phyloP scores from a whole-genome alignment of 2,113 vertebrate genomes.

The Campylomormyrus tamandua region DNA sequence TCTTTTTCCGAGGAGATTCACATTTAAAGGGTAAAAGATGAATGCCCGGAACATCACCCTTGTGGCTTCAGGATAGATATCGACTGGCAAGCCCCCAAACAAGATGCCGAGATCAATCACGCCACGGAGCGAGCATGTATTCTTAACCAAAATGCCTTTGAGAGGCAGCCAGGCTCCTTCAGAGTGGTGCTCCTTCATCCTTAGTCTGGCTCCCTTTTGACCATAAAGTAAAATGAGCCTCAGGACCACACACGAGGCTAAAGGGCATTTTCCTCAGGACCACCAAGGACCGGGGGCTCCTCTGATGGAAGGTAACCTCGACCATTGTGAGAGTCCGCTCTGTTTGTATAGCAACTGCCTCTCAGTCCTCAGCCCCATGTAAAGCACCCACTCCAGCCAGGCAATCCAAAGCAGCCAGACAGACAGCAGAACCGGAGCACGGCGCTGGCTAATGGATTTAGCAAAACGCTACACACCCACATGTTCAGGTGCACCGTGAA shows the following conservation, averaged over 20 bases:
- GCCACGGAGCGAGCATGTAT: neutral
- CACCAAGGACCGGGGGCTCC: constrained; percentile 1
- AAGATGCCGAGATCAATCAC: neutral
- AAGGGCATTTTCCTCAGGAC: constrained; percentile 12
- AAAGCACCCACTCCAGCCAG: neutral
- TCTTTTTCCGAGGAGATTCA: neutral
- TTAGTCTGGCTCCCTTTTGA: neutral
- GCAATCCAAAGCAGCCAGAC: constrained; percentile 3
- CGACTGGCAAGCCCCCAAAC: neutral
- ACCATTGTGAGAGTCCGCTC: constrained; percentile 6
- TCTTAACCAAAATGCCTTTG: neutral
- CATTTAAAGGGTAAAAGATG: neutral
- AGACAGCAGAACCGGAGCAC: neutral
- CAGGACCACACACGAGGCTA: neutral
- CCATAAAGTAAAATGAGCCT: neutral
- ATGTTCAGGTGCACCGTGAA: neutral
- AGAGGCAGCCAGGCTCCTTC: neutral
- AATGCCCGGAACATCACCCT: neutral
- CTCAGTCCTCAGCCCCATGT: neutral
- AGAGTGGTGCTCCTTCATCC: neutral
- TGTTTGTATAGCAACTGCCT: constrained; percentile 3
- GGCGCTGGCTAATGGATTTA: neutral
- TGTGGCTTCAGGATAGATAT: neutral
- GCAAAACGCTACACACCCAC: neutral
- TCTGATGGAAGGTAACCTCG: constrained; percentile 6